Percentiles rank a stretch among this genome's conserved stretches.
Conservation (phyloP, 2,113 vertebrate species). For the Protobothrops flavoviridis region DNA sequence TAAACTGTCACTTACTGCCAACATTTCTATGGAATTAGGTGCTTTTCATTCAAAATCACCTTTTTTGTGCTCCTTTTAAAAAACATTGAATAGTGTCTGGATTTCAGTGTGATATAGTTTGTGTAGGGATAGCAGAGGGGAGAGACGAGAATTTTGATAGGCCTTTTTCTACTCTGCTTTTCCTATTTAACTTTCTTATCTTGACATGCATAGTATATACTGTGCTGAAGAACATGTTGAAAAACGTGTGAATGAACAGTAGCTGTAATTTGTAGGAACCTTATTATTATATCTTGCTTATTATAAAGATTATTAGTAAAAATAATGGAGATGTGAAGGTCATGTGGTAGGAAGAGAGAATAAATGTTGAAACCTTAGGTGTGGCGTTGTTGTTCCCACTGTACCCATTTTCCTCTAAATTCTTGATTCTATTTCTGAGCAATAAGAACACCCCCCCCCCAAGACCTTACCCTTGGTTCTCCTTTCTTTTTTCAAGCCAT, state of each 20-base stretch:
- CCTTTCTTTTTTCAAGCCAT: neutral
- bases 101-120: slow-evolving; percentile 24
- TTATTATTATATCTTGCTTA: slow-evolving; percentile 16
- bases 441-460: no score
- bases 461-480: neutral
- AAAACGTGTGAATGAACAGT: slow-evolving; percentile 30
- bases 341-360: neutral
- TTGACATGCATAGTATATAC: slow-evolving; percentile 50
- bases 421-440: no score
- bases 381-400: neutral
- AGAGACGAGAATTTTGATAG: slow-evolving; percentile 22
- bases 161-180: slow-evolving; percentile 27
- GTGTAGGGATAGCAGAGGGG: neutral
- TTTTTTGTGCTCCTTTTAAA: slow-evolving; percentile 23
- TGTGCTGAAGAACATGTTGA: slow-evolving; percentile 32
- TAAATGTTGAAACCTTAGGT: neutral
- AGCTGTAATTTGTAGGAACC: slow-evolving; percentile 32
- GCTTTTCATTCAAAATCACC: slow-evolving; percentile 17
- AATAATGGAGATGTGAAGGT: neutral
- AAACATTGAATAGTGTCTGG: neutral
- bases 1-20: neutral
- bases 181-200: slow-evolving; percentile 25
- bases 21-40: slow-evolving; percentile 22
- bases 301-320: neutral
- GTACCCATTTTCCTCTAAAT: neutral